Percentiles rank a stretch among this genome's conserved stretches.
Evolutionary conservation across 2,797 vertebrate genomes (phyloP).

Genomic region (Aphelocoma californica): DNA sequence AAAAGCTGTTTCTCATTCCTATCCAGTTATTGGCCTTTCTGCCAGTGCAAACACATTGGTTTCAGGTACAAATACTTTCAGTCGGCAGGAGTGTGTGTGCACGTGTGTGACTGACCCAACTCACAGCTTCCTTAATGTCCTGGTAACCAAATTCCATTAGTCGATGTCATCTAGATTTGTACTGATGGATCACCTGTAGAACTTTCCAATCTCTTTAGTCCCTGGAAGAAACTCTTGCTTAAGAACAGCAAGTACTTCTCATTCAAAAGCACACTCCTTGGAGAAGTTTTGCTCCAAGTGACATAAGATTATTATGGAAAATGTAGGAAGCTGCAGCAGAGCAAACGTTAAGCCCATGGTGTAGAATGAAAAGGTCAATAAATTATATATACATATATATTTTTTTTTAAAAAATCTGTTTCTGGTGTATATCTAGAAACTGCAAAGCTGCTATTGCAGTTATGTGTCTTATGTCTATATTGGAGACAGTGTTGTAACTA

Average conservation of each 20-base stretch:
- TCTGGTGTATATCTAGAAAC: not conserved
- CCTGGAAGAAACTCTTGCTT: not conserved
- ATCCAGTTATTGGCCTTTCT: not conserved
- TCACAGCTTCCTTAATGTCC: not conserved
- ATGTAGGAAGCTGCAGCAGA: not conserved
- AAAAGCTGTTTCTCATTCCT: not conserved
- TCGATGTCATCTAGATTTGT: not conserved
- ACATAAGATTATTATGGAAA: not conserved
- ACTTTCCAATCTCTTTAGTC: not conserved
- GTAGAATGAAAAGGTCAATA: not conserved
- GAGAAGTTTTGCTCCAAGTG: not conserved
- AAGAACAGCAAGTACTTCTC: not conserved
- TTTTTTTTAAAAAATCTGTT: not conserved
- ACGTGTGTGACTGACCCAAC: not conserved
- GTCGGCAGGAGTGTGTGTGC: too few species aligned
- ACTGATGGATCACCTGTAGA: not conserved
- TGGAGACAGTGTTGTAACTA: not conserved
- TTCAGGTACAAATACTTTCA: rapidly evolving
- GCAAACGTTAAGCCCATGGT: not conserved
- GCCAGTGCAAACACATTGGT: not conserved
- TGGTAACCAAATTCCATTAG: not conserved
- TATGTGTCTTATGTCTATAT: not conserved
- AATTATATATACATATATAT: not conserved
- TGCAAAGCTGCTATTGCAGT: not conserved
- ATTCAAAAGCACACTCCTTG: not conserved